Percentiles rank a stretch among this genome's conserved stretches.
These are phyloP conservation scores for Ceryle rudis DNA, from an alignment of 2,797 vertebrate species.

Conservation along the genomic window DNA sequence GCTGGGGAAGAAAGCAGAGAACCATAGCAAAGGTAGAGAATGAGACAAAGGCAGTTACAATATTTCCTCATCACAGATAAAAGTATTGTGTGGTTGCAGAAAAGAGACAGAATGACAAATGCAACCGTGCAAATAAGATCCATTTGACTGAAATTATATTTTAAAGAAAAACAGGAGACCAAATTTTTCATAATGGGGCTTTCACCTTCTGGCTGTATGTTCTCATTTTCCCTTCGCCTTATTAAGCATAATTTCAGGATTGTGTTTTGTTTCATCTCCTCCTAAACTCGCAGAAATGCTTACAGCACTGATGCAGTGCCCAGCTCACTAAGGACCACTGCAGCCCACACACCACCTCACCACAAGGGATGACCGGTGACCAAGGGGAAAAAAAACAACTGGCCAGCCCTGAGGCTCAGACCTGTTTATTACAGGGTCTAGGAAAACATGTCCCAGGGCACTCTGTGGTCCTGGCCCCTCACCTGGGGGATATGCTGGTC, in stretches of 20 bases:
- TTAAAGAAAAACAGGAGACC: conserved; percentile 50
- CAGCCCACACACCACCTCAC: background rate
- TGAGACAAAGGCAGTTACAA: conserved; percentile 35
- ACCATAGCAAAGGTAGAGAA: conserved; percentile 20
- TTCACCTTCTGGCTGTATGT: conserved; percentile 32
- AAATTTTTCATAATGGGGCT: conserved; percentile 34
- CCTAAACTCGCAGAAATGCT: background rate
- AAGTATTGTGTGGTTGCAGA: conserved; percentile 21
- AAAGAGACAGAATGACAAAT: conserved; percentile 44
- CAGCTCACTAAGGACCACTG: accelerated
- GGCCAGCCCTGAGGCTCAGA: background rate
- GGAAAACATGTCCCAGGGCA: background rate
- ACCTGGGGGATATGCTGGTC: accelerated
- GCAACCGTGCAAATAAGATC: conserved; percentile 39
- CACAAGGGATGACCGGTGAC: accelerated
- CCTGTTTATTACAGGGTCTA: accelerated
- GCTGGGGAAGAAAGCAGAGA: conserved; percentile 12
- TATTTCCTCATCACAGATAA: conserved; percentile 52
- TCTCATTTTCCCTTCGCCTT: conserved; percentile 23
- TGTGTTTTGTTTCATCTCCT: conserved; percentile 10
- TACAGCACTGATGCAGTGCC: background rate
- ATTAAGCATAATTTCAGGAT: conserved; percentile 46
- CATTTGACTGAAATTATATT: conserved; percentile 52
- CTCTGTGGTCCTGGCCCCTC: background rate
- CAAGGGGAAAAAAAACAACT: accelerated